Evolutionary conservation across 2,888 invertebrate species (phyloP).

Genomic region (Andrena bicolor): DNA sequence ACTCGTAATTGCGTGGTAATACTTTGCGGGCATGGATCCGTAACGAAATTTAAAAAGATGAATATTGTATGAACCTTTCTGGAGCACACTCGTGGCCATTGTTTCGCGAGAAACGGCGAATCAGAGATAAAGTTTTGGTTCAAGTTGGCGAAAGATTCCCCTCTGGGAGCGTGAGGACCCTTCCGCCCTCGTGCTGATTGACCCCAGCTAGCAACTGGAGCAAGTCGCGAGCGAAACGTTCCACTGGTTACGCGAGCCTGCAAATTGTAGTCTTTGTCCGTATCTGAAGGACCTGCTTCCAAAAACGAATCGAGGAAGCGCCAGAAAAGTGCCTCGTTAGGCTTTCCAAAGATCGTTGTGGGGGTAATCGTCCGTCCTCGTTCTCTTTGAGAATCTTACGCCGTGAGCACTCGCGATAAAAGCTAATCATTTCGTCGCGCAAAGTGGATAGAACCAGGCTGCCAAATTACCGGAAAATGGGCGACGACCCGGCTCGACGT

Average conservation of each 20-base stretch:
- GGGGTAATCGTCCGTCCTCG: neutral
- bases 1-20: neutral
- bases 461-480: slow-evolving; percentile 25
- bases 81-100: neutral
- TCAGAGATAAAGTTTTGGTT: neutral
- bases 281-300: neutral
- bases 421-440: neutral
- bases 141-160: slow-evolving; percentile 24
- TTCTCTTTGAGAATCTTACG: neutral
- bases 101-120: neutral
- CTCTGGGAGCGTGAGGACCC: neutral
- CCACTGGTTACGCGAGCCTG: neutral
- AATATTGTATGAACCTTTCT: neutral
- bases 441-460: neutral
- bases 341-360: neutral
- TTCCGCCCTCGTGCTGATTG: slow-evolving; percentile 17
- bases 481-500: slow-evolving; percentile 7
- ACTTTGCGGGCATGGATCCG: neutral
- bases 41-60: slow-evolving; percentile 1
- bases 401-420: neutral
- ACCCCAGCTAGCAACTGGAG: slow-evolving; percentile 19
- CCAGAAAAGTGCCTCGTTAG: neutral
- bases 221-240: neutral
- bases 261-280: neutral
- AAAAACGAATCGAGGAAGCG: neutral